These are phyloP conservation scores for Alcedo atthis DNA, from an alignment of 2,797 vertebrate genomes.

Conservation along the genomic window DNA sequence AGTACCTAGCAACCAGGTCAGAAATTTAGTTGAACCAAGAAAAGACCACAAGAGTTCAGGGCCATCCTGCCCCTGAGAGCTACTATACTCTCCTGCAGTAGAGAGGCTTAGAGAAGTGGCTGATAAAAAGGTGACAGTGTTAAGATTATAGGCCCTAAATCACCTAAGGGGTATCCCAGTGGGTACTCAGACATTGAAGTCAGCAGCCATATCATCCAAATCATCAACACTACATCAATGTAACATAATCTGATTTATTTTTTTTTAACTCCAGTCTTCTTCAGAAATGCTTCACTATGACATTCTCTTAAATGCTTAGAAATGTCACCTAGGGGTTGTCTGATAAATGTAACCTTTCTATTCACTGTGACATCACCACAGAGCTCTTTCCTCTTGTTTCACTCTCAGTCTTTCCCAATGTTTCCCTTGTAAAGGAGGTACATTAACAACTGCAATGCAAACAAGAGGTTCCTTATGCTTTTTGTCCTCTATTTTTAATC, in stretches of 20 bases:
- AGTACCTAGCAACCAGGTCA: background rate
- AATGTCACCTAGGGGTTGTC: background rate
- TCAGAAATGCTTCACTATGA: background rate
- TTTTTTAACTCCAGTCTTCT: background rate
- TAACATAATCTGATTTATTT: background rate
- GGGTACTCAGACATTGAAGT: background rate
- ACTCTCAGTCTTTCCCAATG: background rate
- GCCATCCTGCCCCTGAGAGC: background rate
- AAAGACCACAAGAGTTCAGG: background rate
- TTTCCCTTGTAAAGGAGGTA: background rate
- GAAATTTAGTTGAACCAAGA: background rate
- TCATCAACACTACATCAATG: background rate
- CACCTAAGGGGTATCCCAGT: background rate
- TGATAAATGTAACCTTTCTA: background rate
- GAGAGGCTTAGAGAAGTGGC: background rate
- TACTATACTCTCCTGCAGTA: background rate
- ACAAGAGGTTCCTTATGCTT: background rate
- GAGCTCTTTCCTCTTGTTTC: background rate
- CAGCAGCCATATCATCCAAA: background rate
- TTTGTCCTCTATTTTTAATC: background rate
- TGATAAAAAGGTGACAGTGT: background rate
- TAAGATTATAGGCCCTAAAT: background rate
- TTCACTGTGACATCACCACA: background rate
- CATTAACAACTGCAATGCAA: background rate
- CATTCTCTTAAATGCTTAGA: background rate